Evolutionary conservation across 2,113 vertebrate species (phyloP), one percentile per base, ranked within the genome.

Genomic region (Apteryx mantelli): DNA sequence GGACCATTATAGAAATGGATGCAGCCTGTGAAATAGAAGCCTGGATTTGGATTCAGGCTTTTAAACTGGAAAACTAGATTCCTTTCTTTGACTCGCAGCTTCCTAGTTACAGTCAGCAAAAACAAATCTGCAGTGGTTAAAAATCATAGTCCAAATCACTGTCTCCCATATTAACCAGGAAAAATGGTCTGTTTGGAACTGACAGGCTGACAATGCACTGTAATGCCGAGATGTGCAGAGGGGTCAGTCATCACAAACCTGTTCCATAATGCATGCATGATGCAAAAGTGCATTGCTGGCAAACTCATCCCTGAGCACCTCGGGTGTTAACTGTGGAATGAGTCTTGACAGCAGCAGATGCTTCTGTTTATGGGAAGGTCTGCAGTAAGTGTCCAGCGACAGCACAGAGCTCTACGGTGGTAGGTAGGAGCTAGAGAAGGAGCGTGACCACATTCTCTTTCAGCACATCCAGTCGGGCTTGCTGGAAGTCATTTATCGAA

Each of bases 401-500:
- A 66, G 58, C 22, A 38, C 22, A 30, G 10, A 28, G 48, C 46
- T 16, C 36, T 19, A 28, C 6, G 16, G 17, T 73, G 36, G 22
- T 56, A 55, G 21, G 38, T 70, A 66, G 46, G 26, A 30, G 56
- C 52, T 15, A 75, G 6, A 73, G 48, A 22, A 64, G 10, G n/a
- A 55, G 8, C 7, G 13, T 92, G 18, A 63, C 50, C 21, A 3
- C 82, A 38, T 52, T 95, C 69, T 96, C 69, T 97, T 97, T 61
- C 97, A 99, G 99, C 98, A 99, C 88, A 98, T 99, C 87, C 98
- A 99, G 66, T 98, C 99, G 1, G 99, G 99, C 84, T 97, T 99
- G 93, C 96, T 99, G 86, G 99, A 99, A 97, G 99, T 98, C 1
- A 98, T 99, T 93, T 99, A 99, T 95, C 98, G 98, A 68, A 99